phyloP scores from a whole-genome alignment of 2,888 invertebrate genomes.

The Caenorhabditis macrosperma region DNA sequence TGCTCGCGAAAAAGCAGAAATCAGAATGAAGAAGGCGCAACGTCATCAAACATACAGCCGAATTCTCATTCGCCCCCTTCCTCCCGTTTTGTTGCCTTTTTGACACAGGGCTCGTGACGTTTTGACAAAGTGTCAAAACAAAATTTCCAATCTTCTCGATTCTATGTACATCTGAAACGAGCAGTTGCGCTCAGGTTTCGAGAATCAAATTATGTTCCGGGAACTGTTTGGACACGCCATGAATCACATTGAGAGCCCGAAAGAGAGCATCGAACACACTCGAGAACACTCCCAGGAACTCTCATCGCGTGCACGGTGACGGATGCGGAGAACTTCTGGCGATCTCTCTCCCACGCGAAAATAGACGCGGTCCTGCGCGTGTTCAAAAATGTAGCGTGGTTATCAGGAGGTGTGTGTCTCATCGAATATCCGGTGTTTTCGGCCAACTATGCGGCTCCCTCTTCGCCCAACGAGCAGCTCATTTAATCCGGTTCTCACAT shows the following conservation, averaged over 20 bases:
- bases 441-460: background rate
- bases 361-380: background rate
- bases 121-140: conserved; percentile 1
- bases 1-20: background rate
- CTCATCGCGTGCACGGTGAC: background rate
- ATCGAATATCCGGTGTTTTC: conserved; percentile 30
- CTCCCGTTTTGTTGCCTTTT: background rate
- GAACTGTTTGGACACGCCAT: background rate
- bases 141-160: background rate
- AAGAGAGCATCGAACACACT: background rate
- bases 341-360: conserved; percentile 14
- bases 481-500: conserved; percentile 16
- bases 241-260: background rate
- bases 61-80: background rate
- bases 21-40: background rate
- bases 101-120: conserved; percentile 3
- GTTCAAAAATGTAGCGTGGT: background rate
- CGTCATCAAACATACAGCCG: conserved; percentile 5
- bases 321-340: background rate
- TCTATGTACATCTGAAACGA: too few relatives aligned
- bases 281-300: background rate
- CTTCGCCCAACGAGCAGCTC: background rate
- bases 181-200: too few relatives aligned
- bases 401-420: conserved; percentile 4
- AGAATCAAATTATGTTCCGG: too few relatives aligned